Evolutionary conservation across 2,888 invertebrate genomes (phyloP).

Genomic region (Callyntrura sp.): DNA sequence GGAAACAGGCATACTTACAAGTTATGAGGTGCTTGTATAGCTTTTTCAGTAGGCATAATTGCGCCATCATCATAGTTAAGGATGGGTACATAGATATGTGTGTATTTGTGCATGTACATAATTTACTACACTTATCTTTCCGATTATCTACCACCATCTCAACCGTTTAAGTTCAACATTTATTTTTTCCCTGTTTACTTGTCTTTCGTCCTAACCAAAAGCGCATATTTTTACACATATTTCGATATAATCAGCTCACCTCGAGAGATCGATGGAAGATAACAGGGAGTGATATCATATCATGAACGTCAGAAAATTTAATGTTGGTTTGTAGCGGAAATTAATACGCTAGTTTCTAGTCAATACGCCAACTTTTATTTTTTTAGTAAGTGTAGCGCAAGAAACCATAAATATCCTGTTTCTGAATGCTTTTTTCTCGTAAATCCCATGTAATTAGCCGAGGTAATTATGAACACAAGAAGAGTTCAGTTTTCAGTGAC

Average conservation of each 20-base stretch:
- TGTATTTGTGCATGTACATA: slow-evolving; percentile 28
- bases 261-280: slow-evolving; percentile 58
- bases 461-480: slow-evolving; percentile 48
- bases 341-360: slow-evolving; percentile 41
- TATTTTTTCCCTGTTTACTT: neutral
- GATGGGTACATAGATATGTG: neutral
- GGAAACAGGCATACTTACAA: slow-evolving; percentile 28
- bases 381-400: slow-evolving; percentile 4
- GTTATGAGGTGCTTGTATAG: slow-evolving; percentile 54
- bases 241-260: slow-evolving; percentile 50
- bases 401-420: slow-evolving; percentile 57
- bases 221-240: neutral
- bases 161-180: neutral
- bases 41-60: slow-evolving; percentile 30
- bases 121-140: slow-evolving; percentile 20
- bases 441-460: slow-evolving; percentile 69
- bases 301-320: slow-evolving; percentile 29
- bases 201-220: neutral
- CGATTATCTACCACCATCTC: slow-evolving; percentile 61
- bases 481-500: slow-evolving; percentile 30
- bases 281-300: slow-evolving; percentile 42
- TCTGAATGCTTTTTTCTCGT: slow-evolving; percentile 59
- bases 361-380: slow-evolving; percentile 31
- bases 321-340: slow-evolving; percentile 43
- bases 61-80: neutral